Conservation (phyloP, 2,797 vertebrate genomes). For the Peromyscus attwateri region DNA sequence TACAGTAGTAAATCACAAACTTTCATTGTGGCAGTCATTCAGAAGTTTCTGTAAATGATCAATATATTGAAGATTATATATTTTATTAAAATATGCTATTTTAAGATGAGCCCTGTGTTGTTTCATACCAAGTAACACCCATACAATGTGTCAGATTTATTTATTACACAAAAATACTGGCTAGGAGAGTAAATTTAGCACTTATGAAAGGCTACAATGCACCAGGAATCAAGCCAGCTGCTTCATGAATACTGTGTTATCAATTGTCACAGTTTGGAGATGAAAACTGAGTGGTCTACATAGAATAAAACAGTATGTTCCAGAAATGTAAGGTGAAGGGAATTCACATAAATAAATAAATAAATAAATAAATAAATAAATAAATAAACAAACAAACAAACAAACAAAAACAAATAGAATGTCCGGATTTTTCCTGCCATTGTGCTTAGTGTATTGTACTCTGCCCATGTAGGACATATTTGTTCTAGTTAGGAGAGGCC, state of each 20-base stretch:
- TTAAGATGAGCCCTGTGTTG: background rate
- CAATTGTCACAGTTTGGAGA: background rate
- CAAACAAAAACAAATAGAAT: background rate
- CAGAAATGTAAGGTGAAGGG: background rate
- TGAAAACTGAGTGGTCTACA: background rate
- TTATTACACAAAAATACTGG: background rate
- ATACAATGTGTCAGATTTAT: background rate
- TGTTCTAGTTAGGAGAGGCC: background rate
- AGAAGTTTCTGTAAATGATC: constrained; percentile 29
- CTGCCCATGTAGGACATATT: background rate
- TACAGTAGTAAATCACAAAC: background rate
- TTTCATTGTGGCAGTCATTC: background rate
- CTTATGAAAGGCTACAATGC: background rate
- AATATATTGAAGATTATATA: background rate
- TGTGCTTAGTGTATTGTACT: background rate
- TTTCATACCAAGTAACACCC: background rate
- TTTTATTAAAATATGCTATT: background rate
- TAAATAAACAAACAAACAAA: background rate
- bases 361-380: background rate
- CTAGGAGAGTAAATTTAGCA: background rate
- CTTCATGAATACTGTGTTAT: background rate
- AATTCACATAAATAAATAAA: background rate
- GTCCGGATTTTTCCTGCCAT: background rate
- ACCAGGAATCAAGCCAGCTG: background rate
- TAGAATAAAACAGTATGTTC: background rate